These are phyloP conservation scores for Zaprionus lachaisei DNA, from an alignment of 1,140 invertebrate genomes.

Conservation along the genomic window DNA sequence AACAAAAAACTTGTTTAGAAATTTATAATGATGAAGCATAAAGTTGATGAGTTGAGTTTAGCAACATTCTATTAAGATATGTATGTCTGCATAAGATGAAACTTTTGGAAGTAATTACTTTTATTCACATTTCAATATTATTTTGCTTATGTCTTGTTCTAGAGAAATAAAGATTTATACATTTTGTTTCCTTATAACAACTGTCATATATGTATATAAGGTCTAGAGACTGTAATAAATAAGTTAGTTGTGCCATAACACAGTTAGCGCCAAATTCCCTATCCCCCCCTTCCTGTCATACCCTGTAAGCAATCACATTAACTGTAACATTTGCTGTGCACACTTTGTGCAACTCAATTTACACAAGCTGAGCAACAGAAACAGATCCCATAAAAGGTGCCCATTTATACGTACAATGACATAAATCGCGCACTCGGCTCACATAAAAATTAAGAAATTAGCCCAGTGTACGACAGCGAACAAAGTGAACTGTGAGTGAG, in stretches of 20 bases:
- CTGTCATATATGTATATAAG: background rate
- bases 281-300: background rate
- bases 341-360: slow-evolving; percentile 65
- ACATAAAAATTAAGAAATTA: slow-evolving; percentile 82
- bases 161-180: too few relatives aligned
- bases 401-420: slow-evolving; percentile 49
- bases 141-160: too few relatives aligned
- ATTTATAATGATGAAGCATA: too few relatives aligned
- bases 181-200: background rate
- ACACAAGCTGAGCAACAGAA: slow-evolving; percentile 17
- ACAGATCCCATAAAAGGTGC: slow-evolving; percentile 62
- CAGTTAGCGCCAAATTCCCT: background rate
- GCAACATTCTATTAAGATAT: too few relatives aligned
- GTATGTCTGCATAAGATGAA: too few relatives aligned
- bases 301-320: background rate
- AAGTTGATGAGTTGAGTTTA: too few relatives aligned
- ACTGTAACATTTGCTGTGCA: slow-evolving; percentile 9
- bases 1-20: too few relatives aligned
- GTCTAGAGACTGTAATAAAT: background rate
- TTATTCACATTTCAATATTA: too few relatives aligned
- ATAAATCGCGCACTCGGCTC: slow-evolving; percentile 70
- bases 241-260: background rate
- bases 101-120: too few relatives aligned
- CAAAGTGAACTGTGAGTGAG: slow-evolving; percentile 26
- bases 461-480: slow-evolving; percentile 48